phyloP scores from a whole-genome alignment of 2,888 invertebrate species.

The Bibio marci region DNA sequence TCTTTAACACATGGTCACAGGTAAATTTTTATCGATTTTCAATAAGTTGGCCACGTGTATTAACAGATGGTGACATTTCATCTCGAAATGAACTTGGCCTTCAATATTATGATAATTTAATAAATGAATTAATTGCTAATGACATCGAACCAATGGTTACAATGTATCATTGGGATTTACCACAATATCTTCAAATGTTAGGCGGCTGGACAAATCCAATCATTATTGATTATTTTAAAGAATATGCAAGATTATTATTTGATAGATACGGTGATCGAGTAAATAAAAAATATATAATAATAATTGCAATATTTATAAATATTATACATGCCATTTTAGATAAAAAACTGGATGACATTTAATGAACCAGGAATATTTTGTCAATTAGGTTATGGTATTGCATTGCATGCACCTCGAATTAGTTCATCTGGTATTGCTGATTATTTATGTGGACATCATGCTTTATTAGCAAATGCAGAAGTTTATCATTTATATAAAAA shows the following conservation, averaged over 20 bases:
- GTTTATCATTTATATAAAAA: constrained; percentile 29
- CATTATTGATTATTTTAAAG: constrained; percentile 31
- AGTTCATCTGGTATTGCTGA: constrained; percentile 29
- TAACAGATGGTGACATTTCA: constrained; percentile 37
- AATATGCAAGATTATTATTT: constrained; percentile 27
- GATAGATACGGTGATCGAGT: constrained; percentile 10
- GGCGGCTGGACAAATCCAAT: constrained; percentile 34
- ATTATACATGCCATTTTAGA: constrained; percentile 2
- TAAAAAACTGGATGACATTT: constrained; percentile 37
- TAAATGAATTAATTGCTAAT: constrained; percentile 39
- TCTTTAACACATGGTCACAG: too few species aligned
- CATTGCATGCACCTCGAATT: constrained; percentile 24
- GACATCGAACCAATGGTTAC: constrained; percentile 43
- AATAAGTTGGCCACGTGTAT: constrained; percentile 44
- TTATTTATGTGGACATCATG: constrained; percentile 38
- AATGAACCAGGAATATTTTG: constrained; percentile 36
- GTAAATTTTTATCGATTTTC: constrained; percentile 38
- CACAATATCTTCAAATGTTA: constrained; percentile 33
- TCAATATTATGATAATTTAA: constrained; percentile 44
- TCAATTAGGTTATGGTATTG: constrained; percentile 25
- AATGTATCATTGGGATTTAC: constrained; percentile 38
- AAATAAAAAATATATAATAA: constrained; percentile 16
- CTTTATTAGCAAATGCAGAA: constrained; percentile 37
- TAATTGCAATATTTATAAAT: too few species aligned
- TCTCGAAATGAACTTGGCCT: constrained; percentile 40